Base-by-base conservation (phyloP, 2,888 invertebrate genomes). In the Escarpia spicata region DNA sequence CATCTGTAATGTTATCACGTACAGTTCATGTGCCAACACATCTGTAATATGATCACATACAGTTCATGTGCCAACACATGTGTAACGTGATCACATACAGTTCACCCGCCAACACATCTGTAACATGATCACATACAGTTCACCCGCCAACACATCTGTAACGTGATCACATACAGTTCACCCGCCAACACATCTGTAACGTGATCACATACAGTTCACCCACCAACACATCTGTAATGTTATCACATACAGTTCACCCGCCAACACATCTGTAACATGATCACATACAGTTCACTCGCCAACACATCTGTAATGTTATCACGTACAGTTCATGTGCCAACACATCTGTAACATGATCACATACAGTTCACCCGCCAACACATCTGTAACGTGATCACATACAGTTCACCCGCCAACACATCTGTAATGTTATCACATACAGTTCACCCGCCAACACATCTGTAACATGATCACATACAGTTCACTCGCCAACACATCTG, bases 91-190 rank as follows among this genome's bases (percentile, higher is more conserved):
- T 45, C 45, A 45, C 45, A 45, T 45, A 45, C 45, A 45, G 45
- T 45, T 45, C 45, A 45, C 9, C 45, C 9, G 45, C 96, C 19
- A 90, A 92, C 91, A 94, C 92, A 75, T 94, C 94, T 43, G 93
- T 93, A 45, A 45, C 9, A 9, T 45, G 45, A 45, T 45, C 45
- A 45, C 45, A 45, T 45, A 37, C 3, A 45, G 45, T 45, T 45
- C 45, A 45, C 9, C 45, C 9, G 93, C 90, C 37, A 26, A 26
- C 91, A 93, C 94, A 91, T 93, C 94, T 94, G 93, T 15, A 92
- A 90, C 37, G 45, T 45, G 45, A 45, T 45, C 45, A 45, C 45
- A 45, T 90, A 92, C 91, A 94, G 93, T 90, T 94, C 94, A 37
- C 93, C 93, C 26, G 93, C 90, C 37, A 19, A 19, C 91, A 93